Conservation (phyloP, 2,113 vertebrate genomes). For the Myotis davidii region DNA sequence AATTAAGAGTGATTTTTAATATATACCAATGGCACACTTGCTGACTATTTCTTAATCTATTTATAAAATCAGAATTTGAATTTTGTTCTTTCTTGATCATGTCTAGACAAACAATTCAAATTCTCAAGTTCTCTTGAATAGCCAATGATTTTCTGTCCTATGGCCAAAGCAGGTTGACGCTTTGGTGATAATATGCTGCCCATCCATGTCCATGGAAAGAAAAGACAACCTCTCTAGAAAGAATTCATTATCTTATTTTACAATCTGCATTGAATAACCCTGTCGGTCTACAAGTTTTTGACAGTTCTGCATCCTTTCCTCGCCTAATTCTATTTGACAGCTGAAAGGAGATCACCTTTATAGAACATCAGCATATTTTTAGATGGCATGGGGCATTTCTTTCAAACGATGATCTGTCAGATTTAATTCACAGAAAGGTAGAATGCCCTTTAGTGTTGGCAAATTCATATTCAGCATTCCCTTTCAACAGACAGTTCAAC, state of each 20-base stretch:
- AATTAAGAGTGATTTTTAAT: not conserved
- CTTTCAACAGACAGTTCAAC: not conserved
- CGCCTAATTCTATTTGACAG: conserved; percentile 6
- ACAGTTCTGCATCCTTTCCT: not conserved
- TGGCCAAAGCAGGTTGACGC: not conserved
- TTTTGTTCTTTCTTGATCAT: not conserved
- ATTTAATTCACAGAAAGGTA: not conserved
- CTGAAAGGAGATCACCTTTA: not conserved
- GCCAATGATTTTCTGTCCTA: not conserved
- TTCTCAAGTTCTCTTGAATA: not conserved
- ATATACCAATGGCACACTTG: not conserved
- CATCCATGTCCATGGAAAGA: not conserved
- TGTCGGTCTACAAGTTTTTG: not conserved
- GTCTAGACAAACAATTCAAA: not conserved
- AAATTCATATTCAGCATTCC: not conserved
- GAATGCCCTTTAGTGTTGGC: conserved; percentile 6
- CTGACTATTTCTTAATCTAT: not conserved
- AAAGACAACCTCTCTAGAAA: not conserved
- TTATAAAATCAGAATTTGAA: conserved; percentile 22
- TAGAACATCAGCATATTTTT: not conserved
- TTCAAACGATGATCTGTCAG: conserved; percentile 10
- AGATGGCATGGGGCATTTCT: not conserved
- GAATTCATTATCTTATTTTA: not conserved
- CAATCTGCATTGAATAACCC: not conserved
- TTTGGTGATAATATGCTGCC: not conserved